phyloP scores from a whole-genome alignment of 2,113 vertebrate species.

The Carettochelys insculpta region DNA sequence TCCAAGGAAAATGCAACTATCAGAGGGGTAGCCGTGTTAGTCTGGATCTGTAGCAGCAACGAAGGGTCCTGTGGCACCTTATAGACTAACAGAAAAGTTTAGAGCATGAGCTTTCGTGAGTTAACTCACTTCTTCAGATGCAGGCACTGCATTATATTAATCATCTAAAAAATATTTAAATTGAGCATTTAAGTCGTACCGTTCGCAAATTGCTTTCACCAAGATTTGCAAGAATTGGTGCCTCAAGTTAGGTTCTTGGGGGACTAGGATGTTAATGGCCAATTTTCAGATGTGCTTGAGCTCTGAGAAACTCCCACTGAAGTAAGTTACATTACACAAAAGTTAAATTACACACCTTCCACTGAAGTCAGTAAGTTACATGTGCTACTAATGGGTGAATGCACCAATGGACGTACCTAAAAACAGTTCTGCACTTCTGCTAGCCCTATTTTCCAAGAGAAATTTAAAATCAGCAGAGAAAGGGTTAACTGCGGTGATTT shows the following conservation, averaged over 20 bases:
- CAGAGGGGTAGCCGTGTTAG: no score
- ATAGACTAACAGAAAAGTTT: no score
- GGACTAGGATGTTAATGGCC: background rate
- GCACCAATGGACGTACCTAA: background rate
- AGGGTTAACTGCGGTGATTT: background rate
- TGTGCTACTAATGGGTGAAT: background rate
- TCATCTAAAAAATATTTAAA: background rate
- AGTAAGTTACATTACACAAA: background rate
- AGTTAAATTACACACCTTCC: background rate
- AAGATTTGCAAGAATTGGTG: background rate
- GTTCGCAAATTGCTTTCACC: background rate
- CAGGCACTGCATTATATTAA: no score
- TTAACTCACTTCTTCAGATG: no score
- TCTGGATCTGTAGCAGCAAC: no score
- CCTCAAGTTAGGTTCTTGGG: accelerated
- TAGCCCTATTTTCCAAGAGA: background rate
- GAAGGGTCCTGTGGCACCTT: no score
- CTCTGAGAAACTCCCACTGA: background rate
- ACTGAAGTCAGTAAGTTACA: background rate
- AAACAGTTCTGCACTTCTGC: background rate
- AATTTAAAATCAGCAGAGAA: background rate
- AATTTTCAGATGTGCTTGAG: background rate
- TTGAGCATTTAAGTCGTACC: background rate
- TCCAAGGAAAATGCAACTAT: background rate
- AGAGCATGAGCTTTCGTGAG: no score